Conservation (phyloP, 2,113 vertebrate species). For the Catagonus wagneri region DNA sequence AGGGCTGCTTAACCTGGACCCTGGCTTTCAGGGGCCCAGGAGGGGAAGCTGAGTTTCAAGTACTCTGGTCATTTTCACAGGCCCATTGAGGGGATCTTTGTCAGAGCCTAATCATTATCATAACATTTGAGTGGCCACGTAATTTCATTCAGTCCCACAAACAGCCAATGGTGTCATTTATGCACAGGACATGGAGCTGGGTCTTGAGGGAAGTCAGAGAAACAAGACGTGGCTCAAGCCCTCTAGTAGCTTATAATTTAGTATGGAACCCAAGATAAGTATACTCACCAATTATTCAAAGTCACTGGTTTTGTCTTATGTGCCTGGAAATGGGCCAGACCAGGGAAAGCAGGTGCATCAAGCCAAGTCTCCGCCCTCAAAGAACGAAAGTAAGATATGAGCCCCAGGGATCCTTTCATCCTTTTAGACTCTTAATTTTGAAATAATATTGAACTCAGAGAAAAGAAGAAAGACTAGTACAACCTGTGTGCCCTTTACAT, state of each 20-base stretch:
- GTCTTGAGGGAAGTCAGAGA: conserved; percentile 29
- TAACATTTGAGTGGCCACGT: background rate
- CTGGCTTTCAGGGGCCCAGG: conserved; percentile 61
- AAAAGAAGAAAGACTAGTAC: background rate
- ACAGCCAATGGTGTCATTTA: conserved; percentile 54
- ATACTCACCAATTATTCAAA: background rate
- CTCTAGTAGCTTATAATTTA: conserved; percentile 69
- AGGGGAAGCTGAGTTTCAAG: conserved; percentile 58
- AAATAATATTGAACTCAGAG: conserved; percentile 43
- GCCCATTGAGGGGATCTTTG: conserved; percentile 57
- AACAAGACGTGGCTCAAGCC: conserved; percentile 28
- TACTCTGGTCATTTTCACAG: conserved; percentile 51
- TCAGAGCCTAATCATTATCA: conserved; percentile 51
- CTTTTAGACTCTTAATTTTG: conserved; percentile 25
- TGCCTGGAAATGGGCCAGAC: background rate
- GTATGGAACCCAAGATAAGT: conserved; percentile 47
- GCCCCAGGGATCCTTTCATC: background rate
- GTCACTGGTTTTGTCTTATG: background rate
- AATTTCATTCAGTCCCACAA: conserved; percentile 21
- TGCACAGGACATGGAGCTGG: background rate
- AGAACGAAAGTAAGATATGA: conserved; percentile 17
- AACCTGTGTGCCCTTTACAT: background rate
- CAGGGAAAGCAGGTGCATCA: background rate
- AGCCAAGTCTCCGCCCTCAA: background rate
- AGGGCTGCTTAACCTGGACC: conserved; percentile 71